Evolutionary conservation across 2,113 vertebrate species (phyloP).

Genomic region (Conger conger): DNA sequence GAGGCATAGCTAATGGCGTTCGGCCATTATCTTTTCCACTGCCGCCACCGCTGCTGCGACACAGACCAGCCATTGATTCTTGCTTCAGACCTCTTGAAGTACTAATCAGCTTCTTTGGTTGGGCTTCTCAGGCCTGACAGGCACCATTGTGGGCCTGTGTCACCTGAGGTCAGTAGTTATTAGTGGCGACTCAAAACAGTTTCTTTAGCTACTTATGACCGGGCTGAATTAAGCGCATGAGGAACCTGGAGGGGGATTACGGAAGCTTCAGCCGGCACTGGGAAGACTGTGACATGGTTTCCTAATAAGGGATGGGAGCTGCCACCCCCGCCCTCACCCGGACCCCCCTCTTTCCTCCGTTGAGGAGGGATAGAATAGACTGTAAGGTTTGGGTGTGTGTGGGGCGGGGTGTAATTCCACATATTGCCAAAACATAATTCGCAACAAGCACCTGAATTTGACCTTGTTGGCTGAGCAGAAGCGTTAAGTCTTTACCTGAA

Average conservation of each 20-base stretch:
- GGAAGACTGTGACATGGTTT: constrained; percentile 94
- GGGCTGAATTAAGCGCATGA: constrained; percentile 86
- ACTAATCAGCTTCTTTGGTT: constrained; percentile 92
- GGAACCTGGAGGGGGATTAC: constrained; percentile 88
- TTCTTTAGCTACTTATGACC: constrained; percentile 89
- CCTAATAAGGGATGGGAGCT: constrained; percentile 87
- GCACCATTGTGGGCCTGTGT: constrained; percentile 88
- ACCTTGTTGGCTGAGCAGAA: background rate
- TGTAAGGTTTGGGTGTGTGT: background rate
- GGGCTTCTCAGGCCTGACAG: constrained; percentile 85
- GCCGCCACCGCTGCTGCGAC: constrained; percentile 61
- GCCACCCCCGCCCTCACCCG: background rate
- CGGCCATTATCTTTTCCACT: constrained; percentile 74
- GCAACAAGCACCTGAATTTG: background rate
- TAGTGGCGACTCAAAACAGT: constrained; percentile 91
- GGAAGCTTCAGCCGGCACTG: constrained; percentile 76
- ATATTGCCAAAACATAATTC: background rate
- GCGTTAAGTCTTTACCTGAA: background rate
- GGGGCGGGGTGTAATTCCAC: background rate
- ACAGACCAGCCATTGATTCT: constrained; percentile 89
- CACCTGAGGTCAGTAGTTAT: constrained; percentile 97
- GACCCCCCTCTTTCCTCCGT: constrained; percentile 14
- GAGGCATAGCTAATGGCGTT: constrained; percentile 93
- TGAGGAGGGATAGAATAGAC: background rate
- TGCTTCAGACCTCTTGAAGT: constrained; percentile 89